These are phyloP conservation scores for Nothura maculosa DNA, from an alignment of 2,797 vertebrate species.

Conservation along the genomic window DNA sequence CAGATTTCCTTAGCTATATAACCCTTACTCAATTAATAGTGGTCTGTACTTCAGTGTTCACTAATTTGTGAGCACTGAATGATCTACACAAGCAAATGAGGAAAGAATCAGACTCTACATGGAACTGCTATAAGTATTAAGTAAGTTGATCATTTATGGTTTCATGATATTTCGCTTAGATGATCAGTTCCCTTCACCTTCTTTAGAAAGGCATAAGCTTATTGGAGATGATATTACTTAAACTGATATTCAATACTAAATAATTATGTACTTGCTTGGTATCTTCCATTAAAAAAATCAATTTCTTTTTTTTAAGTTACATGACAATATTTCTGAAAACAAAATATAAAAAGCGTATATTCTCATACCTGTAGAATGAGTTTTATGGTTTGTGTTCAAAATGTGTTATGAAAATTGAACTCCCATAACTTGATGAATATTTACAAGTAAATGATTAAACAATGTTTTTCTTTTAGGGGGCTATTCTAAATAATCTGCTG, in stretches of 20 bases:
- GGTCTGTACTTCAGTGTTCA: neutral
- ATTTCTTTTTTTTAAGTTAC: neutral
- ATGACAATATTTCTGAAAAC: neutral
- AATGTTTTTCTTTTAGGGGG: slow-evolving; percentile 86
- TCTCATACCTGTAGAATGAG: neutral
- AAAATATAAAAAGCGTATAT: neutral
- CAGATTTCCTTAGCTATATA: neutral
- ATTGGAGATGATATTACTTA: neutral
- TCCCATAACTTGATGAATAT: neutral
- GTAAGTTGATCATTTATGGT: neutral
- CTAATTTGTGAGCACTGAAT: neutral
- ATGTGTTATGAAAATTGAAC: neutral
- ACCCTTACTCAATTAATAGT: neutral
- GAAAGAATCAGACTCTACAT: neutral
- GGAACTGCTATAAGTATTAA: neutral
- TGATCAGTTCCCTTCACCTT: neutral
- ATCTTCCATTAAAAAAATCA: neutral
- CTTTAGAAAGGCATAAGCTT: neutral
- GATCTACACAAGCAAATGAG: neutral
- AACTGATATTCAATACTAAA: neutral
- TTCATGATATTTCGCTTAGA: neutral
- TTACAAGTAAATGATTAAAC: slow-evolving; percentile 24
- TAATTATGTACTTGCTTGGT: neutral
- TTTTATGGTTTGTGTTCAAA: neutral
- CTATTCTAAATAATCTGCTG: slow-evolving; percentile 91